phyloP scores from a whole-genome alignment of 2,888 invertebrate genomes.

The Ramazzottius varieornatus region DNA sequence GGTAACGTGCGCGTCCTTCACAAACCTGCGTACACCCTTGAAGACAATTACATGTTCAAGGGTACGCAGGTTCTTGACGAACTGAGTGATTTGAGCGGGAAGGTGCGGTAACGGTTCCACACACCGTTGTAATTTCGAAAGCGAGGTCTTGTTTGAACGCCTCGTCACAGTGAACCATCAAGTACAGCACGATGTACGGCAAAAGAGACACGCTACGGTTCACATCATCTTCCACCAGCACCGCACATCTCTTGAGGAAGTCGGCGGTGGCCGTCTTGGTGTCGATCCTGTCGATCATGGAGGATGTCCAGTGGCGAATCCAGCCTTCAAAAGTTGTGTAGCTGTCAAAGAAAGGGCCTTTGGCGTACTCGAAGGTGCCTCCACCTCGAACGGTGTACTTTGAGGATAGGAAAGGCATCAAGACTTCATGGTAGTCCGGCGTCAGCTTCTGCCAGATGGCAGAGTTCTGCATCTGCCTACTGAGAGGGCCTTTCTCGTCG shows the following conservation, averaged over 20 bases:
- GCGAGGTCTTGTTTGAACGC: background rate
- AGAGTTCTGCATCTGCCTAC: background rate
- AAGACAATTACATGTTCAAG: too few species aligned
- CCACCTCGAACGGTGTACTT: background rate
- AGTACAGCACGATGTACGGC: background rate
- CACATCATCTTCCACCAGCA: background rate
- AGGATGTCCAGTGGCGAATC: conserved; percentile 13
- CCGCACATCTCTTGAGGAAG: background rate
- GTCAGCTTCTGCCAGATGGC: background rate
- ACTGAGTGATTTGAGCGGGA: too few species aligned
- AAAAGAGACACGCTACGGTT: background rate
- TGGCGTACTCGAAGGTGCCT: background rate
- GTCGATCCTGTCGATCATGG: conserved; percentile 11
- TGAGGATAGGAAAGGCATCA: background rate
- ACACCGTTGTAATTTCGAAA: too few species aligned
- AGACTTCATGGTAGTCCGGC: background rate
- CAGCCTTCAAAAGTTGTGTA: conserved; percentile 14
- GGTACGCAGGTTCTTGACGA: too few species aligned
- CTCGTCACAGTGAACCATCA: background rate
- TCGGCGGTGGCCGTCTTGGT: background rate
- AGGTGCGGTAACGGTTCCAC: too few species aligned
- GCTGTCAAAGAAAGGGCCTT: background rate
- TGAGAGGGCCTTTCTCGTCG: background rate
- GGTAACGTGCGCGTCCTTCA: too few species aligned
- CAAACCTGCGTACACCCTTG: too few species aligned